Evolutionary conservation across 2,113 vertebrate species (phyloP).

Genomic region (Camelus bactrianus): DNA sequence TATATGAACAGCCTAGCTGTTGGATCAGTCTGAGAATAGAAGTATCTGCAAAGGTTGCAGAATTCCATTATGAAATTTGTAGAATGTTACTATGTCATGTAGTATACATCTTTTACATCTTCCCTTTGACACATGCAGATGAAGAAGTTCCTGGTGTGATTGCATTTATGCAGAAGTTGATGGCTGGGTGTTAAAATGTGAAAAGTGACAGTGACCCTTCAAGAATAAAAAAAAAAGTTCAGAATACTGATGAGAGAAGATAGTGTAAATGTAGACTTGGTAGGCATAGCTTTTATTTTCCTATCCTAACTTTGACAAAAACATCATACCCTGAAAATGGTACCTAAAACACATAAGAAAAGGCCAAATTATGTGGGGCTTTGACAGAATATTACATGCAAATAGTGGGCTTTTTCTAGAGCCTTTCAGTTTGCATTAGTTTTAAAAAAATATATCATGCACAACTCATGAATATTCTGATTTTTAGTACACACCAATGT

Average conservation of each 20-base stretch:
- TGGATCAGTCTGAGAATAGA: constrained; percentile 14
- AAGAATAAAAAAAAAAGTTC: constrained; percentile 38
- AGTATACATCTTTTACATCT: constrained; percentile 74
- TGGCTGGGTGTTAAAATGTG: constrained; percentile 75
- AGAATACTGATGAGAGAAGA: constrained; percentile 69
- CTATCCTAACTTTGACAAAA: constrained; percentile 64
- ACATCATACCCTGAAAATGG: constrained; percentile 64
- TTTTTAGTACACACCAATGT: constrained; percentile 2
- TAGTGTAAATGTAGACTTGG: constrained; percentile 26
- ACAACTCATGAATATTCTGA: constrained; percentile 58
- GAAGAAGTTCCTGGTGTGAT: constrained; percentile 73
- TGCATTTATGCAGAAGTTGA: constrained; percentile 73
- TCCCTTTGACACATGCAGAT: constrained; percentile 79
- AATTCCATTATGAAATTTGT: constrained; percentile 73
- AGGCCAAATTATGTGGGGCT: constrained; percentile 50
- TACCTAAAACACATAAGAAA: constrained; percentile 39
- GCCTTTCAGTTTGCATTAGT: constrained; percentile 29
- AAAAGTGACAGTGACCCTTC: constrained; percentile 71
- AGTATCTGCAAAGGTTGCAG: constrained; percentile 37
- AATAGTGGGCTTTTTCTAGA: constrained; percentile 44
- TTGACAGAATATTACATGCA: constrained; percentile 54
- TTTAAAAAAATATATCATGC: constrained; percentile 41
- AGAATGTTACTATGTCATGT: constrained; percentile 72
- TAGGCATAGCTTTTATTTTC: constrained; percentile 46
- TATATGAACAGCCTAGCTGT: not conserved